These are phyloP conservation scores for Julus scanicus DNA, from an alignment of 2,888 invertebrate species.

Conservation along the genomic window DNA sequence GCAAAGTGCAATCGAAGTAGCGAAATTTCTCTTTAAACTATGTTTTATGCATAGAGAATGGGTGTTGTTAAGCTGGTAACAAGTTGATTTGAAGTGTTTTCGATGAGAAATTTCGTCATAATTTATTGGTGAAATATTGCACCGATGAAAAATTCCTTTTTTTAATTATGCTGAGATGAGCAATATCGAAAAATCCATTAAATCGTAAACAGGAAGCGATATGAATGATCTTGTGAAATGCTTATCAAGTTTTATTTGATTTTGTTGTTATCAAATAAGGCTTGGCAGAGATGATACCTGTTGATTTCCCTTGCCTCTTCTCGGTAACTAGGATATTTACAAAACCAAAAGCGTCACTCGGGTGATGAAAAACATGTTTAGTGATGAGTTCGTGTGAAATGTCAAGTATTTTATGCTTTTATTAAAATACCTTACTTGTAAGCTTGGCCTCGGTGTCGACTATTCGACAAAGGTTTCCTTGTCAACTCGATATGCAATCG, in stretches of 20 bases:
- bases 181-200: neutral
- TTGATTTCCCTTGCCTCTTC: neutral
- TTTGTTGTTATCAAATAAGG: neutral
- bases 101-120: too few relatives aligned
- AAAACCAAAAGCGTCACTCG: neutral
- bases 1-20: too few relatives aligned
- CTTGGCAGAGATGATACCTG: neutral
- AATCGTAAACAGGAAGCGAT: neutral
- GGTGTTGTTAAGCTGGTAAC: too few relatives aligned
- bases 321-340: neutral
- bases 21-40: too few relatives aligned
- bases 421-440: neutral
- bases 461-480: neutral
- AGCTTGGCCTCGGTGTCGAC: neutral
- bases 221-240: neutral
- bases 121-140: too few relatives aligned
- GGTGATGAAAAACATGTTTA: neutral
- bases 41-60: too few relatives aligned
- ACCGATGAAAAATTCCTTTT: too few relatives aligned
- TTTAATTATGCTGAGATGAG: too few relatives aligned
- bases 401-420: neutral
- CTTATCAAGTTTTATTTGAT: constrained; percentile 14
- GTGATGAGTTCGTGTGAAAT: neutral
- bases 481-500: neutral
- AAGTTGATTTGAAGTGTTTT: too few relatives aligned